Percentiles rank a stretch among this genome's conserved stretches.
Evolutionary conservation across 2,113 vertebrate species (phyloP).

Genomic region (Macroglossus sobrinus): DNA sequence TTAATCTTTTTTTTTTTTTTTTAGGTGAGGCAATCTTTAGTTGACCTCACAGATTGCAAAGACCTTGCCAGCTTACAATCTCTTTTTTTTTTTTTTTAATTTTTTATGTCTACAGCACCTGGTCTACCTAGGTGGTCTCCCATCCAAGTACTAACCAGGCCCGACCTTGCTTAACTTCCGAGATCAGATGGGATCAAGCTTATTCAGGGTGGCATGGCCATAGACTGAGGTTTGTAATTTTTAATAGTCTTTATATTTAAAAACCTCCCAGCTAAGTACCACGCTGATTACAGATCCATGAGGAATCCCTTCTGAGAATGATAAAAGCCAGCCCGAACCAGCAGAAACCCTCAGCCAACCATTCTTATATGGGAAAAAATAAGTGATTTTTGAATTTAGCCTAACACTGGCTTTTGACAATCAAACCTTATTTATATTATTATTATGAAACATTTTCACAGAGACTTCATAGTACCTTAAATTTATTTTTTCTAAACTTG

Average conservation of each 20-base stretch:
- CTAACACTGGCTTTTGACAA: neutral
- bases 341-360: neutral
- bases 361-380: neutral
- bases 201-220: too few relatives aligned
- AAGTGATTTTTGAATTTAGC: neutral
- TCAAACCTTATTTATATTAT: neutral
- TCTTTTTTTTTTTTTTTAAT: too few relatives aligned
- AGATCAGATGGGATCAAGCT: too few relatives aligned
- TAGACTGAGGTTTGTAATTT: neutral
- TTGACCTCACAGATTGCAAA: too few relatives aligned
- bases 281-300: neutral
- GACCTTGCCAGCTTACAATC: too few relatives aligned
- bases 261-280: fast-evolving
- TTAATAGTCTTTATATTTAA: neutral
- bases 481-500: neutral
- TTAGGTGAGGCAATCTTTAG: too few relatives aligned
- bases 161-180: too few relatives aligned
- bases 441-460: neutral
- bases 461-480: neutral
- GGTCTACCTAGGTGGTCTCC: too few relatives aligned
- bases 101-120: too few relatives aligned
- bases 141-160: too few relatives aligned
- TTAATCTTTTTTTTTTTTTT: too few relatives aligned
- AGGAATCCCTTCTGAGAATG: neutral
- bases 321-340: too few relatives aligned